Conservation (phyloP, 2,797 vertebrate genomes). For the Coregonus sp. region DNA sequence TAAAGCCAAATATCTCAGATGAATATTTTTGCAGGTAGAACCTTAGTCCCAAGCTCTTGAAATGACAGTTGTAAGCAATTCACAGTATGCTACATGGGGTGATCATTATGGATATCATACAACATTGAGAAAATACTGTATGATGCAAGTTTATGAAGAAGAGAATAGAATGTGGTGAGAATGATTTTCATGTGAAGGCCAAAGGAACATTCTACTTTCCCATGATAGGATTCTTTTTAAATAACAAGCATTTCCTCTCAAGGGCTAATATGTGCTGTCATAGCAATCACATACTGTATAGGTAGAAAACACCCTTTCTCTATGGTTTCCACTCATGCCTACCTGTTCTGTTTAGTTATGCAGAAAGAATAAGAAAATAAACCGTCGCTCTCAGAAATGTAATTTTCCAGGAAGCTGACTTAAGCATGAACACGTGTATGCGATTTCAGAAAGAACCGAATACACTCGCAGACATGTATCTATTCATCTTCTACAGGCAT, state of each 20-base stretch:
- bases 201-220: not conserved
- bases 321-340: not conserved
- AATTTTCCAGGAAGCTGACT: not conserved
- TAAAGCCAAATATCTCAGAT: too few relatives aligned
- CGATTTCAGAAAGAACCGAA: not conserved
- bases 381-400: not conserved
- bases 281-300: not conserved
- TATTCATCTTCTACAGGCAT: not conserved
- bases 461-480: not conserved
- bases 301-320: not conserved
- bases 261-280: not conserved
- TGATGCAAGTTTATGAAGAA: not conserved
- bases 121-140: not conserved
- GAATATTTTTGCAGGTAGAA: too few relatives aligned
- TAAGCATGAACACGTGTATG: not conserved
- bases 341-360: slow-evolving; percentile 9
- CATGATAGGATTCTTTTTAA: not conserved
- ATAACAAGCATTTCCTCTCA: not conserved
- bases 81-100: not conserved
- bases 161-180: not conserved
- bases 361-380: not conserved
- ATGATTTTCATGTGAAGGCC: not conserved
- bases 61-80: not conserved
- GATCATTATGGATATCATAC: too few relatives aligned
- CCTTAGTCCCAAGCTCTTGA: too few relatives aligned